Percentiles rank a stretch among this genome's conserved stretches.
These are phyloP conservation scores for Pseudomyrmex sp. DNA, from an alignment of 1,140 invertebrate species.

Conservation along the genomic window DNA sequence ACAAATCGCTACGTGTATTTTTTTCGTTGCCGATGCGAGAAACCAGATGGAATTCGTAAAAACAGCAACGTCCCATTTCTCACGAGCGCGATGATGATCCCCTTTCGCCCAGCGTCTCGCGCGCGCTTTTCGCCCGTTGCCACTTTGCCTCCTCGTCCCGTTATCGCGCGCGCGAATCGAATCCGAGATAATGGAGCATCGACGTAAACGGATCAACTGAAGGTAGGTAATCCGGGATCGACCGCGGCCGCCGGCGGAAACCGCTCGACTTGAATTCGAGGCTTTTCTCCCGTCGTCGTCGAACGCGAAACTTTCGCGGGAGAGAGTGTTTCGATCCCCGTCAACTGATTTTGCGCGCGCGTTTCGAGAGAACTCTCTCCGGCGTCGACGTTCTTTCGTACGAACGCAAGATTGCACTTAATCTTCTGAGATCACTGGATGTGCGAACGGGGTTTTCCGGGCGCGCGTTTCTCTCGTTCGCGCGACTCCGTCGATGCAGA, in stretches of 20 bases:
- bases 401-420: conserved; percentile 54
- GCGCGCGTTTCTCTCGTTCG: neutral
- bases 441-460: conserved; percentile 1
- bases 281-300: neutral
- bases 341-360: neutral
- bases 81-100: conserved; percentile 22
- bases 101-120: neutral
- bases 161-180: conserved; percentile 50
- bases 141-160: conserved; percentile 50
- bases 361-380: conserved; percentile 32
- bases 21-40: neutral
- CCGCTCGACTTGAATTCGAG: conserved; percentile 55
- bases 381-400: conserved; percentile 12
- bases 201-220: conserved; percentile 58
- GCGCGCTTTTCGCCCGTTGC: neutral
- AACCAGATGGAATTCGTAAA: conserved; percentile 38
- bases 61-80: conserved; percentile 41
- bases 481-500: conserved; percentile 20
- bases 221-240: conserved; percentile 59
- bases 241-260: conserved; percentile 20
- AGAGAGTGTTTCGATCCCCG: neutral
- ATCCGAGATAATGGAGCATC: conserved; percentile 65
- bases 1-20: neutral
- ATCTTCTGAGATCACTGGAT: conserved; percentile 28
- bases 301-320: neutral